Evolutionary conservation across 2,888 invertebrate genomes (phyloP), one percentile per base, ranked within the genome.

Genomic region (Athalia cordata): DNA sequence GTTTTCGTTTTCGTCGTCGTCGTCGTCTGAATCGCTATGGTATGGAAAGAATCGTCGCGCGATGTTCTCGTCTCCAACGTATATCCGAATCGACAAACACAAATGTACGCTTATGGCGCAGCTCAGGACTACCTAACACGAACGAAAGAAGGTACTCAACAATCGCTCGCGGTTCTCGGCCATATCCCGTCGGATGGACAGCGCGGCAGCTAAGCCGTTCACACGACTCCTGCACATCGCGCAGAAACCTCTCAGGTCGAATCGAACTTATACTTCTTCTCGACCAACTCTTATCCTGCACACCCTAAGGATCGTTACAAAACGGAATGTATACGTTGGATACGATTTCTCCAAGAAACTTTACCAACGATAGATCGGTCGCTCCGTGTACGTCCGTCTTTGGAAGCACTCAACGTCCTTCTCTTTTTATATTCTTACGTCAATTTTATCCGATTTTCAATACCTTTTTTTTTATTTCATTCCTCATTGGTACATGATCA

Each of bases 271-370:
- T 29, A 29, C 29, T 29, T 29, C 29, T 29, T 29, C 29, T 29
- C 55, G 55, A n/a, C 0, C 55, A n/a, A 55, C 9, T 55, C 55
- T 55, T 55, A 11, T n/a, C 55, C n/a, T 7, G 55, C 81, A 80
- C 85, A 81, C 81, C 29, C 29, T 29, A 2, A 0, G 29, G 29
- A 78, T 64, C 82, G 84, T 84, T 83, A 82, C 80, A 85, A 85
- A 83, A 66, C 82, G 55, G 67, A 67, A 80, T 81, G 80, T 79
- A 79, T 72, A 64, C 64, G 50, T 75, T 0, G 29, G 29, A 29
- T 29, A 29, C 29, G 29, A 29, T 29, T 29, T 29, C 29, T 29
- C 29, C 29, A 29, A 29, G 29, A 29, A 29, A 29, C 29, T 29
- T 29, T 1, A 29, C 29, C 29, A 29, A 29, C 29, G 29, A 29